Evolutionary conservation across 2,888 invertebrate species (phyloP).

Genomic region (Dolichopus griseipennis): DNA sequence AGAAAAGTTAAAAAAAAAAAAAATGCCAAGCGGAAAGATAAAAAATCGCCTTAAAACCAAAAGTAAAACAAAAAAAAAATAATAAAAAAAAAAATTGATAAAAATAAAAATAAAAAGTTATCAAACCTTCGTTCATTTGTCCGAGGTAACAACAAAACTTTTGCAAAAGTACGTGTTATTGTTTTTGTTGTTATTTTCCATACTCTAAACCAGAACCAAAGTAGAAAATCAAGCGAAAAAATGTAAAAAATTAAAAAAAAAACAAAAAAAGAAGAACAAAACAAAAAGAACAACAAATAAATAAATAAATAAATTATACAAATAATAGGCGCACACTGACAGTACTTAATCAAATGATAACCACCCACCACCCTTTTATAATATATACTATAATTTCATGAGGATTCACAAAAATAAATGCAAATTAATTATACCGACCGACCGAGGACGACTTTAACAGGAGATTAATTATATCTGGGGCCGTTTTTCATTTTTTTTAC

Average conservation of each 20-base stretch:
- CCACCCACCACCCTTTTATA: slow-evolving; percentile 6
- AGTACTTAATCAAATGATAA: slow-evolving; percentile 6
- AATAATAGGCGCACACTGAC: slow-evolving; percentile 6
- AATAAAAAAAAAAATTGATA: not conserved
- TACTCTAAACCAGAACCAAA: not conserved
- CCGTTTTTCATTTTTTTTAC: not conserved
- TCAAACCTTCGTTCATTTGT: slow-evolving; percentile 2
- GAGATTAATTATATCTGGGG: slow-evolving; percentile 1
- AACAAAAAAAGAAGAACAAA: not conserved
- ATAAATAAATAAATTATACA: slow-evolving; percentile 4
- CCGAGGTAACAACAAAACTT: not conserved
- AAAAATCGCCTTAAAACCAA: slow-evolving; percentile 6
- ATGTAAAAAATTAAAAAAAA: no score
- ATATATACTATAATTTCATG: slow-evolving; percentile 1
- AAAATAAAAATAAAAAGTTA: not conserved
- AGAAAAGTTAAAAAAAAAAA: not conserved
- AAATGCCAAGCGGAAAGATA: slow-evolving; percentile 6
- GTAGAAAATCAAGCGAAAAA: not conserved
- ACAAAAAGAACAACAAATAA: not conserved
- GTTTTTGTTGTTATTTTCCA: no score
- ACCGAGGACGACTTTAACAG: not conserved
- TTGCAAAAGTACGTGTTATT: no score
- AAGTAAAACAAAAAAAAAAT: not conserved
- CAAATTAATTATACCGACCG: slow-evolving; percentile 1
- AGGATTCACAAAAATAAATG: slow-evolving; percentile 5